Percentiles rank a stretch among this genome's conserved stretches.
phyloP scores from a whole-genome alignment of 2,888 invertebrate species.

The Spodoptera picta region DNA sequence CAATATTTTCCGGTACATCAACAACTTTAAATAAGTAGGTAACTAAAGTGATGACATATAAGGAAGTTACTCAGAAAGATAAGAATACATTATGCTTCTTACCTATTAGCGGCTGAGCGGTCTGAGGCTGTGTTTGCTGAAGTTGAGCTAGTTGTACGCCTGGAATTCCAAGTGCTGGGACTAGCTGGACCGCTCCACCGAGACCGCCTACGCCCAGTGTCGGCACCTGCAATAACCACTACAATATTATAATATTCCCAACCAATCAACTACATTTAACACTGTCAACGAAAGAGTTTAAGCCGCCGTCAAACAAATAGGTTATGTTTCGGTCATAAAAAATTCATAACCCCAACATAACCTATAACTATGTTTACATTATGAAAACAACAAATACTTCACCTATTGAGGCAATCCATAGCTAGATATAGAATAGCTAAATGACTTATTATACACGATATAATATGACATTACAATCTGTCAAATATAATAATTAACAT shows the following conservation, averaged over 20 bases:
- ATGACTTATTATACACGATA: slow-evolving; percentile 6
- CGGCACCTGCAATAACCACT: slow-evolving; percentile 79
- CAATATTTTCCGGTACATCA: no score
- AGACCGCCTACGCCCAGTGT: slow-evolving; percentile 92
- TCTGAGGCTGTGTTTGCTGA: slow-evolving; percentile 74
- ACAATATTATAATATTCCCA: slow-evolving; percentile 4
- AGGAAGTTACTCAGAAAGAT: slow-evolving; percentile 5
- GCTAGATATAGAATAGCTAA: background rate
- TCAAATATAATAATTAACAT: slow-evolving; percentile 21
- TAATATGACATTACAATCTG: slow-evolving; percentile 11
- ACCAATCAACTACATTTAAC: slow-evolving; percentile 1
- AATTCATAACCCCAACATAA: slow-evolving; percentile 38
- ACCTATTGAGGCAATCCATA: slow-evolving; percentile 7
- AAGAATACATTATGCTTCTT: slow-evolving; percentile 20
- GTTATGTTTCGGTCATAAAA: slow-evolving; percentile 31
- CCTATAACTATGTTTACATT: slow-evolving; percentile 5
- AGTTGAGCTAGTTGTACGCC: slow-evolving; percentile 82
- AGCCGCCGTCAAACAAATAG: slow-evolving; percentile 19
- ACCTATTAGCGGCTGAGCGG: slow-evolving; percentile 78
- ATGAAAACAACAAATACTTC: slow-evolving; percentile 3
- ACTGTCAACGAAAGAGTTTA: slow-evolving; percentile 31
- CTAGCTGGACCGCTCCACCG: slow-evolving; percentile 95
- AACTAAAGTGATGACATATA: no score
- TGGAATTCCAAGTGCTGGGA: slow-evolving; percentile 90
- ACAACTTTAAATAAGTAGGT: no score